Percentiles rank a stretch among this genome's conserved stretches.
Evolutionary conservation across 2,888 invertebrate genomes (phyloP).

Genomic region (Elysia crispata): DNA sequence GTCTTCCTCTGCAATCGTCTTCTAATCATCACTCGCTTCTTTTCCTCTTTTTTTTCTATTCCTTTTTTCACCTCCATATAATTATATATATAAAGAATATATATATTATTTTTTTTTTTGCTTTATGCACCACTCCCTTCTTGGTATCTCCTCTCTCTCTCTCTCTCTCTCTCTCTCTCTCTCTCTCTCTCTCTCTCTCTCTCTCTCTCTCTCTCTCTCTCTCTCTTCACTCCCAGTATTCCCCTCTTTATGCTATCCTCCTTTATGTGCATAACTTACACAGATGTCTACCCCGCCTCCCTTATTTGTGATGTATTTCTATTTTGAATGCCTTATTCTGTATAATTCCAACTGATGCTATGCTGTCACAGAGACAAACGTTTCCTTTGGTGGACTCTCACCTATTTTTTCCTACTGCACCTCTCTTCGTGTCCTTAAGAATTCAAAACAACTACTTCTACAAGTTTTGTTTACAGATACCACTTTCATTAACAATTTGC

Average conservation of each 20-base stretch:
- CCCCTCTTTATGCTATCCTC: slow-evolving; percentile 5
- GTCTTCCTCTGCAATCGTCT: neutral
- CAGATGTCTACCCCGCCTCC: neutral
- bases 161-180: slow-evolving; percentile 13
- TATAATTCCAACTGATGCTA: no score
- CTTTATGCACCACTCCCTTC: neutral
- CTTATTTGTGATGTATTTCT: neutral
- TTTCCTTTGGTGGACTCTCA: no score
- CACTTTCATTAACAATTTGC: no score
- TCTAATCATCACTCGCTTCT: neutral
- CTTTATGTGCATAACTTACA: neutral
- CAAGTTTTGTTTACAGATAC: no score
- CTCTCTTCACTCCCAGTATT: slow-evolving; percentile 17
- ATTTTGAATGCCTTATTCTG: no score
- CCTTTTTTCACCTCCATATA: no score
- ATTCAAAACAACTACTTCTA: no score
- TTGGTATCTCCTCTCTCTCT: neutral
- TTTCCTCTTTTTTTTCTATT: slow-evolving; percentile 1
- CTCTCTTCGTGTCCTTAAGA: no score
- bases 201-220: slow-evolving; percentile 37
- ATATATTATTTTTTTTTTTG: neutral
- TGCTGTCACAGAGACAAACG: no score
- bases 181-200: slow-evolving; percentile 24
- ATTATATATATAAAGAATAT: no score
- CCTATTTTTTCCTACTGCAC: no score